phyloP scores from a whole-genome alignment of 2,888 invertebrate species.

The Trachelus stipa region DNA sequence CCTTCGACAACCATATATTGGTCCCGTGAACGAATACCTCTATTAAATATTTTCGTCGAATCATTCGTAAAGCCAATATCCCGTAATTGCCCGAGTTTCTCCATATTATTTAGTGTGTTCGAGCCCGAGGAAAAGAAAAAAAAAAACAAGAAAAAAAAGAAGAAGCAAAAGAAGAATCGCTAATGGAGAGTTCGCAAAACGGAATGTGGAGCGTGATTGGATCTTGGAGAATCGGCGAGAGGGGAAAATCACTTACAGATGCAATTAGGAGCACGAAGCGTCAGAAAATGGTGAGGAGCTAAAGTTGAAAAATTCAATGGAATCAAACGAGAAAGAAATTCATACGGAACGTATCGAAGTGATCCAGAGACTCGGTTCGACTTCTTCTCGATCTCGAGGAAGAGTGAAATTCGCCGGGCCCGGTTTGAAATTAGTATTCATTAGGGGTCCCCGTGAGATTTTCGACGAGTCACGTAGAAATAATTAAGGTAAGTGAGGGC shows the following conservation, averaged over 20 bases:
- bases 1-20: background rate
- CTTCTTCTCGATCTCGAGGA: background rate
- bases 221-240: background rate
- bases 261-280: conserved; percentile 1
- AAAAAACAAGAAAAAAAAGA: background rate
- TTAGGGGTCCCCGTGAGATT: conserved; percentile 54
- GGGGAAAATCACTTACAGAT: background rate
- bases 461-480: conserved; percentile 63
- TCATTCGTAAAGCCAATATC: background rate
- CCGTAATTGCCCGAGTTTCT: conserved; percentile 7
- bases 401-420: conserved; percentile 17
- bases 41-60: background rate
- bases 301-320: background rate
- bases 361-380: background rate
- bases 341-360: background rate
- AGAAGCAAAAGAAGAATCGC: conserved; percentile 8
- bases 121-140: background rate
- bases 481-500: conserved; percentile 64
- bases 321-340: background rate
- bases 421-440: conserved; percentile 55
- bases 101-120: conserved; percentile 8
- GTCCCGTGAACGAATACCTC: background rate
- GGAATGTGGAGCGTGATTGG: conserved; percentile 24
- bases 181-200: conserved; percentile 32
- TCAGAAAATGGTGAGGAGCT: background rate